These are phyloP conservation scores for Argyrosomus regius DNA, from an alignment of 2,797 vertebrate species.

Conservation along the genomic window DNA sequence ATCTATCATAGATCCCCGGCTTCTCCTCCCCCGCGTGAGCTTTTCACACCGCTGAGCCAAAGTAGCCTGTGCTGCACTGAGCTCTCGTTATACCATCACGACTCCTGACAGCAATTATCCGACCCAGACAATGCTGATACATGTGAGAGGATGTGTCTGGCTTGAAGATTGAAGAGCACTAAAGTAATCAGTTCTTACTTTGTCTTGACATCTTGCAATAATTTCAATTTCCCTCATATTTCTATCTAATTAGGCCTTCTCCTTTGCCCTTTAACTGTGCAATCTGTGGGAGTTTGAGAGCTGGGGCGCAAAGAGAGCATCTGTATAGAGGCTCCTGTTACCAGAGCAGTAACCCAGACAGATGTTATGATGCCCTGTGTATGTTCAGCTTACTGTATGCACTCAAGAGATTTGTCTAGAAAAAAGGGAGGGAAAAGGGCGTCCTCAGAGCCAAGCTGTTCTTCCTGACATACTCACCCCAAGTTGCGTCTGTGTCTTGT, in stretches of 20 bases:
- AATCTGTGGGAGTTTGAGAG: slow-evolving; percentile 46
- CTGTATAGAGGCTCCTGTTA: slow-evolving; percentile 76
- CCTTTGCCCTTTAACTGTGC: slow-evolving; percentile 55
- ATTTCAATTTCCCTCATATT: slow-evolving; percentile 57
- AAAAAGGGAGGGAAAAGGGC: slow-evolving; percentile 28
- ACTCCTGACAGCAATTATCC: slow-evolving; percentile 65
- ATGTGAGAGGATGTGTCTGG: slow-evolving; percentile 48
- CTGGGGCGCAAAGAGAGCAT: slow-evolving; percentile 61
- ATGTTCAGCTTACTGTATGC: slow-evolving; percentile 34
- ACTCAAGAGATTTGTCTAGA: slow-evolving; percentile 51
- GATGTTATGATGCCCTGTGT: slow-evolving; percentile 68
- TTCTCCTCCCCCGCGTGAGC: slow-evolving; percentile 17
- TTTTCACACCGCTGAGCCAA: slow-evolving; percentile 43
- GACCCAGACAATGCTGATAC: slow-evolving; percentile 46
- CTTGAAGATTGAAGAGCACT: slow-evolving; percentile 42
- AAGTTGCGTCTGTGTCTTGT: slow-evolving; percentile 59
- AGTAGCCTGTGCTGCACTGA: slow-evolving; percentile 43
- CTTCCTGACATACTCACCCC: slow-evolving; percentile 78
- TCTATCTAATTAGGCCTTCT: slow-evolving; percentile 58
- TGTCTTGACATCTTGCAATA: slow-evolving; percentile 51
- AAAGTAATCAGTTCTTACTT: slow-evolving; percentile 50
- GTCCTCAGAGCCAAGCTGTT: slow-evolving; percentile 58
- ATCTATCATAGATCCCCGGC: slow-evolving; percentile 47
- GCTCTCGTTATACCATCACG: slow-evolving; percentile 48
- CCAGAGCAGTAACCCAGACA: slow-evolving; percentile 63